phyloP scores from a whole-genome alignment of 2,797 vertebrate genomes.

The Halcyon smyrnensis region DNA sequence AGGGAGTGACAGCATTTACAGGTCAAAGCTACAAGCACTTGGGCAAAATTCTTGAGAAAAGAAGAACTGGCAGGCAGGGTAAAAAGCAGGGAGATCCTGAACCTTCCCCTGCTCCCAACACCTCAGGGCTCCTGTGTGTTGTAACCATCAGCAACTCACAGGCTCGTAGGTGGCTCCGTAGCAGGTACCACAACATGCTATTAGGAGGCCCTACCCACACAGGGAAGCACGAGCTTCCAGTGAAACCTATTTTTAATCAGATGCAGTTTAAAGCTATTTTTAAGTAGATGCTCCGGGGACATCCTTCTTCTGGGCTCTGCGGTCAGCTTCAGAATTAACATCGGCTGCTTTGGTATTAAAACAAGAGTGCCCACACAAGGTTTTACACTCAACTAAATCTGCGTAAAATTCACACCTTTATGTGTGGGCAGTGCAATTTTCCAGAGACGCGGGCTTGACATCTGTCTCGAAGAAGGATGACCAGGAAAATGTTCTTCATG shows the following conservation, averaged over 20 bases:
- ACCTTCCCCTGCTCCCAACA: rapidly evolving
- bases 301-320: neutral
- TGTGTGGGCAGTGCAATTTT: neutral
- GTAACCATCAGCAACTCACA: neutral
- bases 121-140: rapidly evolving
- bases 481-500: neutral
- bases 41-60: constrained; percentile 1
- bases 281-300: neutral
- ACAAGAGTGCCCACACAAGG: neutral
- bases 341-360: neutral
- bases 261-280: constrained; percentile 26
- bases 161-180: neutral
- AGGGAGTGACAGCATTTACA: neutral
- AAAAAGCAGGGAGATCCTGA: neutral
- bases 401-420: neutral
- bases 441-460: neutral
- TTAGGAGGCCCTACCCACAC: neutral
- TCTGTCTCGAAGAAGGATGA: neutral
- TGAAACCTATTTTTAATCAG: constrained; percentile 44
- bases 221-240: neutral
- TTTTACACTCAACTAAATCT: neutral
- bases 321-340: neutral
- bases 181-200: neutral
- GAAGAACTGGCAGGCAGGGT: neutral
- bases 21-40: neutral